Evolutionary conservation across 2,113 vertebrate species (phyloP), one percentile per base, ranked within the genome.

Genomic region (Alethe diademata): DNA sequence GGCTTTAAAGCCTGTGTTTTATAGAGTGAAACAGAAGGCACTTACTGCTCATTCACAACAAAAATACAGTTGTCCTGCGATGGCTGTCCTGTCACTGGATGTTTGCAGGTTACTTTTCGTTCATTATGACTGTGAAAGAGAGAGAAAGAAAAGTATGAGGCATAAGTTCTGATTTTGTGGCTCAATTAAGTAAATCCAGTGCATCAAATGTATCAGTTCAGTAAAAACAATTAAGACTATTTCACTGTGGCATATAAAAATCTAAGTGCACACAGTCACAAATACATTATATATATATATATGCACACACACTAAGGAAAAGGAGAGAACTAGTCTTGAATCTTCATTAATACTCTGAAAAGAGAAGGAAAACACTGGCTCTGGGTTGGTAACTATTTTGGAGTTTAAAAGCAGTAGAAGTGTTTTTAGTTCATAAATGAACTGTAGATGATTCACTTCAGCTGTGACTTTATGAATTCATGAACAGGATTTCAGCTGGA

Each of bases 51-150:
- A 96, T 98, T 99, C 96, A 99, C 97, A 48, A 99, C 99, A 97
- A 99, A 99, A 98, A 99, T 99, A 93, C 99, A 99, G 94, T 99
- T 99, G 98, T 99, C 99, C 96, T 99, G 99, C 0, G 99, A 99
- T 22, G 99, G 99, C 73, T 98, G 97, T 90, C 98, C 98, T 28
- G 99, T 99, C 75, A 99, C 98, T 47, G 99, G 99, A 96, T 99
- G 99, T 84, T 99, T 99, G 96, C 99, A 99, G 92, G 99, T 99
- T 96, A 99, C 99, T 98, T 99, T 99, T 96, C 99, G 98, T 97
- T 99, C 99, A 99, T 99, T 99, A 82, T 99, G 99, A 96, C 99
- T 99, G 95, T 48, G 28, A 72, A 93, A 72, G 65, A 92, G 42
- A 97, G 58, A 92, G 7, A 69, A 62, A 69, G 70, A 72, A 74